A percentile compares a stretch with the other conserved stretches of the same genome.
phyloP scores from a whole-genome alignment of 2,113 vertebrate genomes.

The Eurystomus gularis region DNA sequence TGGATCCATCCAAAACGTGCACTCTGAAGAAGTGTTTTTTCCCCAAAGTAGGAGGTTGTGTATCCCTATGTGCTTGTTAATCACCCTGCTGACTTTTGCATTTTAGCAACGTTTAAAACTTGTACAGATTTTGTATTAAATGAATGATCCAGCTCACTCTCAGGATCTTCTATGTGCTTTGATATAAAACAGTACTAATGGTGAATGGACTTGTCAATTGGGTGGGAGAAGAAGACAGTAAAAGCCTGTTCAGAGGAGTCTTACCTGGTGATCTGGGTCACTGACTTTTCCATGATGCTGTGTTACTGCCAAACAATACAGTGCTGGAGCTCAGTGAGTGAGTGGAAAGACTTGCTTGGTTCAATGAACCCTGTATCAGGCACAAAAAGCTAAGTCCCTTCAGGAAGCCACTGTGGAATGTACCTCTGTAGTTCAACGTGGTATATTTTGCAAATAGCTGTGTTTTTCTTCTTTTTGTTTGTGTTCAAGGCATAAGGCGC shows the following conservation, averaged over 20 bases:
- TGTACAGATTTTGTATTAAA: neutral
- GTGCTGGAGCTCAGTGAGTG: neutral
- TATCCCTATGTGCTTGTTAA: neutral
- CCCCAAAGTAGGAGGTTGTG: neutral
- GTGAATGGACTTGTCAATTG: neutral
- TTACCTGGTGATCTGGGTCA: neutral
- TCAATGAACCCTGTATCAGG: neutral
- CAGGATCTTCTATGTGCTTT: neutral
- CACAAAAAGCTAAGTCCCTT: neutral
- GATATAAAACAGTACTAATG: neutral
- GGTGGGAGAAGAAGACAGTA: neutral
- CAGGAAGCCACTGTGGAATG: neutral
- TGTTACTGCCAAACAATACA: neutral
- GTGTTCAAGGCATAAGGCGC: neutral
- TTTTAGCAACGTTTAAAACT: neutral
- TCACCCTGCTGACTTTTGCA: neutral
- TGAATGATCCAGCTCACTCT: neutral
- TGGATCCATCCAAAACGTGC: neutral
- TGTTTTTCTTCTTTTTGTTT: neutral
- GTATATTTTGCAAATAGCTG: conserved; percentile 7
- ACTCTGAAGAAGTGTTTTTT: neutral
- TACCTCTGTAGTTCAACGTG: neutral
- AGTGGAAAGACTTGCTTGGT: neutral
- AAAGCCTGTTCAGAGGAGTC: neutral
- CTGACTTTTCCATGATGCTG: neutral